These are phyloP conservation scores for Antechinus flavipes DNA, from an alignment of 2,113 vertebrate genomes.

Conservation along the genomic window DNA sequence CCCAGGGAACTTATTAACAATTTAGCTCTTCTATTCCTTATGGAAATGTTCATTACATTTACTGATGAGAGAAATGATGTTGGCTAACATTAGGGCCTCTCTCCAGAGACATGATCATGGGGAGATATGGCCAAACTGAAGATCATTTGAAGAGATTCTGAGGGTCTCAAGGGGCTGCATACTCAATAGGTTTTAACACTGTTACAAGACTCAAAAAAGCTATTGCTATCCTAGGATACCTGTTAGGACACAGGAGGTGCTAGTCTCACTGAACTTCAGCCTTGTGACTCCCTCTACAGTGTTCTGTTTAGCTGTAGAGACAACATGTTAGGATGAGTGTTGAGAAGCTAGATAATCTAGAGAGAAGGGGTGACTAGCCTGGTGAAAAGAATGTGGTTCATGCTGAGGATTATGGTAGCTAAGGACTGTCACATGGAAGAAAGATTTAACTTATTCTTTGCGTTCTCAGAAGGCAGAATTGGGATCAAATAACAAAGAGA, in stretches of 20 bases:
- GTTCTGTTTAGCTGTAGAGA: too few relatives aligned
- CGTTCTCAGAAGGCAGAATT: not conserved
- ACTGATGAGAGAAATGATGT: slow-evolving; percentile 10
- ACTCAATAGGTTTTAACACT: not conserved
- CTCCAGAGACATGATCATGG: not conserved
- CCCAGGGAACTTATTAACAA: slow-evolving; percentile 8
- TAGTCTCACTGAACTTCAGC: not conserved
- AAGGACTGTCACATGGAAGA: not conserved
- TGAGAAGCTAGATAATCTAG: not conserved
- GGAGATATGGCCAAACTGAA: not conserved
- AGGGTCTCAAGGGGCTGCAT: not conserved
- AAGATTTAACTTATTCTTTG: not conserved
- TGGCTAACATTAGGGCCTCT: slow-evolving; percentile 2
- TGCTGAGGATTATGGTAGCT: not conserved
- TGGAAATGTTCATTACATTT: slow-evolving; percentile 18
- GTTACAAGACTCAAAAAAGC: not conserved
- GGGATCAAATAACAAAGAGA: not conserved
- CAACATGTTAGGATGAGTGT: not conserved
- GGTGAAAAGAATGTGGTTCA: not conserved
- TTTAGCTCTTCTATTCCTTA: not conserved
- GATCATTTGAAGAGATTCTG: not conserved
- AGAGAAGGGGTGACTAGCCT: not conserved
- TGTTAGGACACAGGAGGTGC: not conserved
- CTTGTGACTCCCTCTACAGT: not conserved
- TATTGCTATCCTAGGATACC: not conserved